These are phyloP conservation scores for Synanthedon andrenaeformis DNA, from an alignment of 2,888 invertebrate genomes.

Conservation along the genomic window DNA sequence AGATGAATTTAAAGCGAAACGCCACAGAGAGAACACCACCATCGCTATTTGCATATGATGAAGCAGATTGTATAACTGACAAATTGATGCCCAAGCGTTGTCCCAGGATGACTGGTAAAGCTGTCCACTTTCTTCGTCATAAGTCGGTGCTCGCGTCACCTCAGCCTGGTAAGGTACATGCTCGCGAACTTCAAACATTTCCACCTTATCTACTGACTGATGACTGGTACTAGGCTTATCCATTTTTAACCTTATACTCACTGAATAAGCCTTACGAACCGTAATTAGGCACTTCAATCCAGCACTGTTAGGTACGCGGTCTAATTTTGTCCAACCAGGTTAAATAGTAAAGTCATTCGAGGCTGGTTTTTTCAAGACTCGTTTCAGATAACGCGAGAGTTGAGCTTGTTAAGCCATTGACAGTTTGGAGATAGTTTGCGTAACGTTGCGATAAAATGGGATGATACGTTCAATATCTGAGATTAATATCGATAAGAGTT, in stretches of 20 bases:
- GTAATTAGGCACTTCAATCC: constrained; percentile 9
- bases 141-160: constrained; percentile 47
- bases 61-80: constrained; percentile 52
- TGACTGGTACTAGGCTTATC: constrained; percentile 48
- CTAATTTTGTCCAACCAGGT: constrained; percentile 23
- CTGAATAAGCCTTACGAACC: constrained; percentile 29
- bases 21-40: constrained; percentile 56
- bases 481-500: constrained; percentile 23
- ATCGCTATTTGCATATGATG: constrained; percentile 62
- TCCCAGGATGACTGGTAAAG: constrained; percentile 42
- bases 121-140: constrained; percentile 54
- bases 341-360: constrained; percentile 29
- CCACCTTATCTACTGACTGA: constrained; percentile 50
- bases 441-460: constrained; percentile 34
- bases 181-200: constrained; percentile 58
- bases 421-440: constrained; percentile 59
- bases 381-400: constrained; percentile 38
- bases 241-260: constrained; percentile 28
- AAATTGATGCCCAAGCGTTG: constrained; percentile 53
- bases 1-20: constrained; percentile 49
- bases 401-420: constrained; percentile 38
- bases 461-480: constrained; percentile 34
- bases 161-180: constrained; percentile 62
- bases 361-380: constrained; percentile 2
- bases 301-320: constrained; percentile 14